These are phyloP conservation scores for Polypedilum vanderplanki DNA, from an alignment of 1,140 invertebrate species.

Conservation along the genomic window DNA sequence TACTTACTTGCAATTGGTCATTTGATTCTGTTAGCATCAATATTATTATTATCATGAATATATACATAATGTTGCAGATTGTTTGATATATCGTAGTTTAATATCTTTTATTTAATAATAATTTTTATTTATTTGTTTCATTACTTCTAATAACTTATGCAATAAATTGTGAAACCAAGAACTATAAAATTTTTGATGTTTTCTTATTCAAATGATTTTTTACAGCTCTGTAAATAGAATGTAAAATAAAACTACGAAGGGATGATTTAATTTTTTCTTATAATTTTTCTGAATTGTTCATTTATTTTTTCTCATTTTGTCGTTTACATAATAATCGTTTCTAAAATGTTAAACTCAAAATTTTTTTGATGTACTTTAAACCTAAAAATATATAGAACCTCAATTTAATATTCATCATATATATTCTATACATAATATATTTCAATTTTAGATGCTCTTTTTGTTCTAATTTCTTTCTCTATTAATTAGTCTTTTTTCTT, in stretches of 20 bases:
- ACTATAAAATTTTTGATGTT: neutral
- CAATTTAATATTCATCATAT: constrained; percentile 20
- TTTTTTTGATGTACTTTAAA: neutral
- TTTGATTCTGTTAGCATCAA: neutral
- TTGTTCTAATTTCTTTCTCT: constrained; percentile 19
- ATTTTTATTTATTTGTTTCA: neutral
- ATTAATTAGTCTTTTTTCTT: constrained; percentile 20
- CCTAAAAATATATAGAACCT: constrained; percentile 13
- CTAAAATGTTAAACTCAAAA: constrained; percentile 14
- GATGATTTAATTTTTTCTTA: no score
- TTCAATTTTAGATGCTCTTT: constrained; percentile 13
- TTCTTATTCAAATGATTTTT: neutral
- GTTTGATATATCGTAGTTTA: neutral
- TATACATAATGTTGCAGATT: neutral
- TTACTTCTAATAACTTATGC: neutral
- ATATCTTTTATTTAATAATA: neutral
- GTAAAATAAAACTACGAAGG: neutral
- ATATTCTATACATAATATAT: constrained; percentile 20
- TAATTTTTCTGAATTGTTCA: constrained; percentile 14
- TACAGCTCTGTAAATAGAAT: neutral
- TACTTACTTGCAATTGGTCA: neutral
- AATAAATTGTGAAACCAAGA: constrained; percentile 7
- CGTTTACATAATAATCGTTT: constrained; percentile 1
- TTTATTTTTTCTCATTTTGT: constrained; percentile 9
- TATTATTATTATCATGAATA: neutral